A percentile compares a stretch with the other conserved stretches of the same genome.
phyloP scores from a whole-genome alignment of 2,888 invertebrate species.

The Athrips mouffetella region DNA sequence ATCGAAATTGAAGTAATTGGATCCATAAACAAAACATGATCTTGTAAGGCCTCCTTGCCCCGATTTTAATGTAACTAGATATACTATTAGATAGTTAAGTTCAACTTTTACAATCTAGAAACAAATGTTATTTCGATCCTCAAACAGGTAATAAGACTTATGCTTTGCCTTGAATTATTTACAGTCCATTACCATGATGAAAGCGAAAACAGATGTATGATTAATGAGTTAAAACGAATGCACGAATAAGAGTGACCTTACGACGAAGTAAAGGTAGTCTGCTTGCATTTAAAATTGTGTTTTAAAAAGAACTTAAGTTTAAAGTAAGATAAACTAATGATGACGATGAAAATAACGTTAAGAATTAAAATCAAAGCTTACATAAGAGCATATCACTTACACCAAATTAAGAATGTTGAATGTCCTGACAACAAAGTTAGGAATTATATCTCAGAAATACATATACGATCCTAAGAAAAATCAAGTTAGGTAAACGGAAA shows the following conservation, averaged over 20 bases:
- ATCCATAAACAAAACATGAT: slow-evolving; percentile 12
- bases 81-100: neutral
- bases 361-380: too few species aligned
- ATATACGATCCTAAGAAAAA: too few species aligned
- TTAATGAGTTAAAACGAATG: neutral
- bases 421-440: too few species aligned
- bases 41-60: slow-evolving; percentile 13
- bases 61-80: neutral
- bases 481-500: too few species aligned
- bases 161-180: neutral
- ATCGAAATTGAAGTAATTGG: slow-evolving; percentile 9
- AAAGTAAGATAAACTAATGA: too few species aligned
- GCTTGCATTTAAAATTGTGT: too few species aligned
- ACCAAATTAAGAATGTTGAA: too few species aligned
- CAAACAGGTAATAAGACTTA: neutral
- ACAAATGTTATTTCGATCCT: neutral
- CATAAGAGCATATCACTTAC: too few species aligned
- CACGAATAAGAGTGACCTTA: neutral
- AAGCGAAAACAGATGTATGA: neutral
- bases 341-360: too few species aligned
- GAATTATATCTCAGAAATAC: too few species aligned
- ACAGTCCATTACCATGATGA: neutral
- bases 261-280: too few species aligned
- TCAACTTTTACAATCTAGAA: neutral
- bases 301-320: too few species aligned